These are phyloP conservation scores for Poecilia picta DNA, from an alignment of 2,797 vertebrate species.

Conservation along the genomic window DNA sequence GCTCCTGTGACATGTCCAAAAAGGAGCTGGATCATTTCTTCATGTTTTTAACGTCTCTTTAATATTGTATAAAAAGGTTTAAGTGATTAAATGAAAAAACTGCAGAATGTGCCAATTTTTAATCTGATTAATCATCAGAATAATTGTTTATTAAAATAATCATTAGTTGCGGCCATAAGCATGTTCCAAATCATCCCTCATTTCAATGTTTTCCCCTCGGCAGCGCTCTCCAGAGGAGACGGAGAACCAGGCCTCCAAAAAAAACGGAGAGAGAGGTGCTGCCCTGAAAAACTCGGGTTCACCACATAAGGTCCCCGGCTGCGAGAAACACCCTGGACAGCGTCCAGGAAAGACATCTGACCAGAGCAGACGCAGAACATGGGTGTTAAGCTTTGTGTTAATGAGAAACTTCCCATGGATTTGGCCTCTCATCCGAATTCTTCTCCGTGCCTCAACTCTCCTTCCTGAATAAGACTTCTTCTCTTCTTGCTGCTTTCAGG, in stretches of 20 bases:
- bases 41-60: no score
- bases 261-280: constrained; percentile 47
- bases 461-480: constrained; percentile 7
- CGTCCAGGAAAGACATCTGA: not conserved
- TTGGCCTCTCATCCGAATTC: not conserved
- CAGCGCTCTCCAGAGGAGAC: constrained; percentile 46
- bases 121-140: no score
- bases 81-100: no score
- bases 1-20: no score
- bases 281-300: constrained; percentile 13
- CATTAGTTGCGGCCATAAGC: no score
- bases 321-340: not conserved
- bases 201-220: constrained; percentile 33
- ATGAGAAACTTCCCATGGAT: not conserved
- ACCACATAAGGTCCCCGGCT: constrained; percentile 5
- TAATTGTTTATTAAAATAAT: no score
- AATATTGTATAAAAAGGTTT: no score
- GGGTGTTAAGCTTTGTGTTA: not conserved
- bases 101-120: no score
- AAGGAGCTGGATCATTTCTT: no score
- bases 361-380: not conserved
- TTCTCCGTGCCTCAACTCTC: not conserved
- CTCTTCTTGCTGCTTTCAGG: constrained; percentile 23
- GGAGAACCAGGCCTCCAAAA: constrained; percentile 58
- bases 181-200: not conserved